phyloP scores from a whole-genome alignment of 2,888 invertebrate genomes.

The Phengaris arion region DNA sequence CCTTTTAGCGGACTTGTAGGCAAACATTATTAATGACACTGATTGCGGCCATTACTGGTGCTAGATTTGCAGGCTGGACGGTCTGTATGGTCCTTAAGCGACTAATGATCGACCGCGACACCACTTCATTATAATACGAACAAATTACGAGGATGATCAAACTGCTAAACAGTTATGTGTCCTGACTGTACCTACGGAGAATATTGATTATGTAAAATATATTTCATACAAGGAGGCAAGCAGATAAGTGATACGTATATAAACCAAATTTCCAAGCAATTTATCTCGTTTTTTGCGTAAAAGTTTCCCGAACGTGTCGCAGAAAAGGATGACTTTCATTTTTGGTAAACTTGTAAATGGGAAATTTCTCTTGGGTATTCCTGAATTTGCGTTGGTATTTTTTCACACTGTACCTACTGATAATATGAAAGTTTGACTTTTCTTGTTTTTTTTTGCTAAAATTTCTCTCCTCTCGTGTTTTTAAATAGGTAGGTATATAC shows the following conservation, averaged over 20 bases:
- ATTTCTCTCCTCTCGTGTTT: not conserved
- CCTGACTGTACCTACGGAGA: not conserved
- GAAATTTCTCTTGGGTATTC: constrained; percentile 18
- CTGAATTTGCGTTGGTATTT: not conserved
- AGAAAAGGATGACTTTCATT: constrained; percentile 23
- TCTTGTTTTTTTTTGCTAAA: not conserved
- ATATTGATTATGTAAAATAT: not conserved
- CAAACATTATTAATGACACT: too few species aligned
- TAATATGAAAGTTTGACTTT: not conserved
- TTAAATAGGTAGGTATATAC: too few species aligned
- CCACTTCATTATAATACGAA: too few species aligned
- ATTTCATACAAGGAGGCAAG: not conserved
- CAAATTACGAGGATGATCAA: too few species aligned
- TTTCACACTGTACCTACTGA: not conserved
- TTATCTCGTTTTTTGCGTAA: constrained; percentile 15
- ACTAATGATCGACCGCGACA: too few species aligned
- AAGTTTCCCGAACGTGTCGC: constrained; percentile 15
- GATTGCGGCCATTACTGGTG: too few species aligned
- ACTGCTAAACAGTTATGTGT: not conserved
- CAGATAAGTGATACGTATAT: not conserved
- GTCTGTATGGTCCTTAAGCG: too few species aligned
- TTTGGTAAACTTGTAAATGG: constrained; percentile 12
- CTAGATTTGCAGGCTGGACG: too few species aligned
- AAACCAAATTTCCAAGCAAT: constrained; percentile 22
- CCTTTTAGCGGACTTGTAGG: too few species aligned